These are phyloP conservation scores for Mus musculus DNA, from an alignment of 2,113 vertebrate genomes.

Conservation along the genomic window DNA sequence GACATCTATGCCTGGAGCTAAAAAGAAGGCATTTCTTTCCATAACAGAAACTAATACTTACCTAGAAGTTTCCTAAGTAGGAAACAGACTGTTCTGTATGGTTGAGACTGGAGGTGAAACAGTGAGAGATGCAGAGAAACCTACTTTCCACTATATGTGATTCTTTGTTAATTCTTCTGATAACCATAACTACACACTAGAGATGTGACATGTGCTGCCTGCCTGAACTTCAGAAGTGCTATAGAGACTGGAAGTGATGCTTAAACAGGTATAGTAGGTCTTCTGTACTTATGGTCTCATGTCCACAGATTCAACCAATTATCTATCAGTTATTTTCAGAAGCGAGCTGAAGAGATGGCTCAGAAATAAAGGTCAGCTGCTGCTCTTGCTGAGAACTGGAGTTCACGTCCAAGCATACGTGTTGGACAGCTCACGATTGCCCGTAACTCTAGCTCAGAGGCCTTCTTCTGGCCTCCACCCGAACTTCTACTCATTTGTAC, in stretches of 20 bases:
- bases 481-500: not conserved
- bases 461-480: not conserved
- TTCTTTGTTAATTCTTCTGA: too few species aligned
- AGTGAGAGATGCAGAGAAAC: not conserved
- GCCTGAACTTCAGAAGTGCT: too few species aligned
- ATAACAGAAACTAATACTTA: not conserved
- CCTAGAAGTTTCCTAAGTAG: not conserved
- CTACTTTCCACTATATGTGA: too few species aligned
- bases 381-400: not conserved
- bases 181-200: too few species aligned
- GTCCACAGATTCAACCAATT: not conserved
- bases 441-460: not conserved
- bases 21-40: not conserved
- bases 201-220: too few species aligned
- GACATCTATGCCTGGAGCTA: not conserved
- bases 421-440: not conserved
- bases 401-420: not conserved
- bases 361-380: not conserved
- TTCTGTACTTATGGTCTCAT: too few species aligned
- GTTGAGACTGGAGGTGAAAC: not conserved
- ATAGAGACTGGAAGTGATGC: too few species aligned
- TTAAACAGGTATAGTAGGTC: too few species aligned
- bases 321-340: not conserved
- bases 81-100: rapidly evolving
- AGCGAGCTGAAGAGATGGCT: not conserved